These are phyloP conservation scores for Platysternon megacephalum DNA, from an alignment of 2,113 vertebrate genomes.

Conservation along the genomic window DNA sequence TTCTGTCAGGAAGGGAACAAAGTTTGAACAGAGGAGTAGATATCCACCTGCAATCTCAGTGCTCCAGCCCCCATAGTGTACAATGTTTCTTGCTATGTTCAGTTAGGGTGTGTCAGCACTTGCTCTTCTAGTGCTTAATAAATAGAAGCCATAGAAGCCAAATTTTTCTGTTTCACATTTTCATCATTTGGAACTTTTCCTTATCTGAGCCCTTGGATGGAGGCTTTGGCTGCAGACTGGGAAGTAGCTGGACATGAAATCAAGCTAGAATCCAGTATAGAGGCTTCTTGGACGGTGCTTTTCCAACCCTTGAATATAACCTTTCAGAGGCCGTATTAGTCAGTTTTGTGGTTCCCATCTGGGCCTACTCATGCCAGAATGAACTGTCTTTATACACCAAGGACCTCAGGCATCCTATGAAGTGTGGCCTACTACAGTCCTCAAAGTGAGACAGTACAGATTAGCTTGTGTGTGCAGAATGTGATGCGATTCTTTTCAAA, in stretches of 20 bases:
- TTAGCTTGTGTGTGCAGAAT: neutral
- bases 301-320: neutral
- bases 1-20: neutral
- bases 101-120: neutral
- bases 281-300: fast-evolving
- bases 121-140: fast-evolving
- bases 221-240: neutral
- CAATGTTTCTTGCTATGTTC: neutral
- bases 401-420: neutral
- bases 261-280: neutral
- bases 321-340: neutral
- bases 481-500: fast-evolving
- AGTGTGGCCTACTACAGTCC: neutral
- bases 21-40: neutral
- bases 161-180: neutral
- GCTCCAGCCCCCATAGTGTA: neutral
- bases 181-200: neutral
- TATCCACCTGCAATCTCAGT: neutral
- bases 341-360: neutral
- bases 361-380: fast-evolving
- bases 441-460: neutral
- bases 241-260: neutral
- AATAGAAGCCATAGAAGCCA: neutral
- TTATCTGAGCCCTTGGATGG: neutral
- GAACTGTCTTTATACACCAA: neutral